phyloP scores from a whole-genome alignment of 37 sponge, comb jelly and placozoan genomes.

The Diacarnus erythraeanus region DNA sequence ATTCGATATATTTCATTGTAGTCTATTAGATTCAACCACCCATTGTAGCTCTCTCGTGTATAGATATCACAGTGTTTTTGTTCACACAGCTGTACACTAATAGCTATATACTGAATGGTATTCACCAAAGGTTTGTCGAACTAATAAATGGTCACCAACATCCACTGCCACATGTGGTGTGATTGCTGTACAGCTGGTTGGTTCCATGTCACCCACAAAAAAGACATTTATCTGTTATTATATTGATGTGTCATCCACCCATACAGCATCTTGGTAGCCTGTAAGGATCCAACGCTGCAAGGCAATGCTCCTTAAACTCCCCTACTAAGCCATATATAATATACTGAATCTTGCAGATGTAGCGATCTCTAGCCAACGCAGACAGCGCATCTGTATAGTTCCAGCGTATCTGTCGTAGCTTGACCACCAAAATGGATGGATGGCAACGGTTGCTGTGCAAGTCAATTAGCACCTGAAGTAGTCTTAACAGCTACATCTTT shows the following conservation, averaged over 20 bases:
- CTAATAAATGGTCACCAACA: constrained; percentile 34
- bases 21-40: constrained; percentile 3
- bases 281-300: too few relatives aligned
- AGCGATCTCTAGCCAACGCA: too few relatives aligned
- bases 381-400: too few relatives aligned
- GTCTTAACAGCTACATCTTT: too few relatives aligned
- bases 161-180: constrained; percentile 23
- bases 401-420: too few relatives aligned
- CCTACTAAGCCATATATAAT: too few relatives aligned
- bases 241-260: neutral
- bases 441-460: too few relatives aligned
- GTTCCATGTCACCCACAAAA: neutral
- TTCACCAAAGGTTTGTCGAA: neutral
- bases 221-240: neutral
- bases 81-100: constrained; percentile 7
- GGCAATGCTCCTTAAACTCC: too few relatives aligned
- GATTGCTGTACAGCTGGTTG: constrained; percentile 9
- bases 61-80: neutral
- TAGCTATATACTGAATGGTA: constrained; percentile 1
- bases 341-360: too few relatives aligned
- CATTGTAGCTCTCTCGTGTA: neutral
- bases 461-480: too few relatives aligned
- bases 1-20: constrained; percentile 29
- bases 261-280: constrained; percentile 27
- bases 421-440: too few relatives aligned